Base-by-base conservation (phyloP, 2,888 invertebrate species). In the Sarcophaga carnaria region DNA sequence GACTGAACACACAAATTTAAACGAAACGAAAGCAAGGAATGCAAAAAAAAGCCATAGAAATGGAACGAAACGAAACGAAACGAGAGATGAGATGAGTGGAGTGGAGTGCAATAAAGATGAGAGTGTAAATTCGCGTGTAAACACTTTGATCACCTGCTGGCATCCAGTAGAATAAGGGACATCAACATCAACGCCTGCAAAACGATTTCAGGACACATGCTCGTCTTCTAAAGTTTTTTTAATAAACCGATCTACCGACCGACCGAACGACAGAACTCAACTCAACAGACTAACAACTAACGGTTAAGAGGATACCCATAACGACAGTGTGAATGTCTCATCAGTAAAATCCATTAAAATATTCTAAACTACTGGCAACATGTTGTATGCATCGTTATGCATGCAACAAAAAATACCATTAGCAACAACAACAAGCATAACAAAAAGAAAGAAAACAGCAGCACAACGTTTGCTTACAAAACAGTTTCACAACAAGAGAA, bases 101-200 rank as follows among this genome's bases (percentile, higher is more conserved):
- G 37, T 37, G 37, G 6, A 37, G 62, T n/a, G n/a, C 22, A 17
- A n/a, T 17, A 20, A 20, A 62, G 91, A 91, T 91, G 91, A 92
- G 84, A 93, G 93, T 93, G 93, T 93, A 93, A 93, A 93, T 93
- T 93, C 91, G 93, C 93, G 93, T 93, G 93, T 93, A 93, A 93
- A 93, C 93, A 93, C 92, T 93, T 91, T 91, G 93, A 91, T 91
- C 93, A 92, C 93, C 93, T 92, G 93, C 93, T 93, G 93, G 89
- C 74, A 88, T 45, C 80, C 80, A 78, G 70, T 80, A 64, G 77
- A 80, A 83, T 83, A 83, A 87, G 84, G 75, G 81, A 85, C 87
- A 85, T 84, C 87, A 85, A 86, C 86, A 83, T 85, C 84, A 81
- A 86, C 86, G 79, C 83, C 80, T 77, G 80, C 37, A 75, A 82